phyloP scores from a whole-genome alignment of 2,113 vertebrate species.

The Neolamprologus toae region DNA sequence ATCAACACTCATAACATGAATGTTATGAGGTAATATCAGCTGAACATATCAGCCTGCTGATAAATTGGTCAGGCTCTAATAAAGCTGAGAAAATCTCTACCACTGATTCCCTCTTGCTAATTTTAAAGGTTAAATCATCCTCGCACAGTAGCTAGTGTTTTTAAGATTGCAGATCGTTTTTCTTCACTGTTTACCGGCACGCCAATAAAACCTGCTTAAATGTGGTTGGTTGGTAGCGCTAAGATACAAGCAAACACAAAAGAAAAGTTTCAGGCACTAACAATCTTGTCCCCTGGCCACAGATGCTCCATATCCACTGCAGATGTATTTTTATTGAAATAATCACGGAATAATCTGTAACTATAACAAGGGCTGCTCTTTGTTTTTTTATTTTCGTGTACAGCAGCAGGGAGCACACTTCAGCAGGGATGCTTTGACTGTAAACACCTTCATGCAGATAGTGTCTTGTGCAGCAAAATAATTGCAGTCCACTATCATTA shows the following conservation, averaged over 20 bases:
- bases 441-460: background rate
- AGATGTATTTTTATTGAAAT: background rate
- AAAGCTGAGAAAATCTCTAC: background rate
- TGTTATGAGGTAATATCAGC: background rate
- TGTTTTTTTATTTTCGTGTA: background rate
- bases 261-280: background rate
- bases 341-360: background rate
- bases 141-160: background rate
- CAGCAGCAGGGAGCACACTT: background rate
- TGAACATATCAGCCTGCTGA: background rate
- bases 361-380: background rate
- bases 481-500: conserved; percentile 14
- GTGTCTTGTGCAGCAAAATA: background rate
- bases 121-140: background rate
- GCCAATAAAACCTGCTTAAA: background rate
- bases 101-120: background rate
- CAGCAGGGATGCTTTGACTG: background rate
- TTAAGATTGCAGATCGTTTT: background rate
- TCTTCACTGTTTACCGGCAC: background rate
- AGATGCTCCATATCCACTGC: background rate
- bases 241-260: background rate
- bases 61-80: background rate
- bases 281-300: background rate
- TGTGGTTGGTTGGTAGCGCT: background rate
- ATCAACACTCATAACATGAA: background rate